Percentiles rank a stretch among this genome's conserved stretches.
Conservation (phyloP, 2,113 vertebrate genomes). For the Lagopus muta region DNA sequence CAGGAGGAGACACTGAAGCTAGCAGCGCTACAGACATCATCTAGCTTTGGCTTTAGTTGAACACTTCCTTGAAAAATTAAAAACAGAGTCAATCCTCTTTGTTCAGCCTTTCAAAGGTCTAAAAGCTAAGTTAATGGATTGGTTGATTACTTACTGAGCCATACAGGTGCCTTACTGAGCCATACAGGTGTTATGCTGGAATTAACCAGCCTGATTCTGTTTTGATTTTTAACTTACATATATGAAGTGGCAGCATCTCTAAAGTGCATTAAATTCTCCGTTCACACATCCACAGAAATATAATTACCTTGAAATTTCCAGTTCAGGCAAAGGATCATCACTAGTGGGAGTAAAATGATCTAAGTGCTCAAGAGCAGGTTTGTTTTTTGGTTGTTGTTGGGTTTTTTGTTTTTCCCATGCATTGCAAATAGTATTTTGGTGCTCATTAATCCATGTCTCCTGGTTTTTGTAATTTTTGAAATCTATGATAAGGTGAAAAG, state of each 20-base stretch:
- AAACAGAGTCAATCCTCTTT: background rate
- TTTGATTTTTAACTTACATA: background rate
- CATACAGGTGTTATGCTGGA: too few relatives aligned
- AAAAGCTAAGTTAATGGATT: background rate
- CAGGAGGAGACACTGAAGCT: background rate
- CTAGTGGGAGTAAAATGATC: background rate
- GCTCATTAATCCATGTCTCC: background rate
- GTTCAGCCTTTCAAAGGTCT: background rate
- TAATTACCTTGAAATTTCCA: background rate
- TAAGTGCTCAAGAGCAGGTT: background rate
- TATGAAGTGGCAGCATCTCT: background rate
- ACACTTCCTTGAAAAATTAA: background rate
- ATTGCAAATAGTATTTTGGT: background rate
- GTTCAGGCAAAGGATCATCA: background rate
- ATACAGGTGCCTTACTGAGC: background rate
- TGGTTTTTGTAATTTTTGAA: background rate
- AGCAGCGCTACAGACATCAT: background rate
- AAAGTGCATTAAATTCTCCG: background rate
- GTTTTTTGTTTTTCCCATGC: background rate
- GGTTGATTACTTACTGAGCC: background rate
- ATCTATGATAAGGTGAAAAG: background rate
- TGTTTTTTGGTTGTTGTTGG: background rate
- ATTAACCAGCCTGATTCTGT: background rate
- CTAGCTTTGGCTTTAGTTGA: background rate
- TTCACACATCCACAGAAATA: background rate